phyloP scores from a whole-genome alignment of 2,113 vertebrate species.

The Notothenia rossii region DNA sequence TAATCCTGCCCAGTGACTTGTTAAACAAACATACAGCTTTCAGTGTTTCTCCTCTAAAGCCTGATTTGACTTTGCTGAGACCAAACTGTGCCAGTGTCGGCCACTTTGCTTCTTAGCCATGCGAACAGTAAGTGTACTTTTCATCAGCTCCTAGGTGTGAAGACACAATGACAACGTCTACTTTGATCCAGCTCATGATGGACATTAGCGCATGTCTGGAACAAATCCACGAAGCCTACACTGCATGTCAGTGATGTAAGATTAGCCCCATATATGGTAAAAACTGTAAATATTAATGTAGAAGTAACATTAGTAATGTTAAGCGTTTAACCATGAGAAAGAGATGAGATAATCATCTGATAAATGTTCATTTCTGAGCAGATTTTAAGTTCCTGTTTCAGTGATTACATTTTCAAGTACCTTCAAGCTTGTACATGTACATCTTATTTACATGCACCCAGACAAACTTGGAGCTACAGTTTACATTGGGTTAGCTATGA shows the following conservation, averaged over 20 bases:
- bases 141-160: constrained; percentile 11
- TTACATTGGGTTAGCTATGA: neutral
- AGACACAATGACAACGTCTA: constrained; percentile 23
- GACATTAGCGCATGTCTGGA: constrained; percentile 16
- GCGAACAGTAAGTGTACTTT: constrained; percentile 17
- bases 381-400: neutral
- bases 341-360: neutral
- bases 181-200: constrained; percentile 38
- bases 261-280: constrained; percentile 40
- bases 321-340: neutral
- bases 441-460: neutral
- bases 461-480: constrained; percentile 6
- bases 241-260: constrained; percentile 21
- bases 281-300: neutral
- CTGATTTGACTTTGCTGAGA: constrained; percentile 44
- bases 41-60: constrained; percentile 55
- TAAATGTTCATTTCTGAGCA: neutral
- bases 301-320: neutral
- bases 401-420: neutral
- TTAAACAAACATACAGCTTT: constrained; percentile 68
- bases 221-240: constrained; percentile 27
- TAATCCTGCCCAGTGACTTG: constrained; percentile 69
- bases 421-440: neutral
- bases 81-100: constrained; percentile 21
- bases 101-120: constrained; percentile 31